Conservation (phyloP, 2,888 invertebrate genomes). For the Antitype chi region DNA sequence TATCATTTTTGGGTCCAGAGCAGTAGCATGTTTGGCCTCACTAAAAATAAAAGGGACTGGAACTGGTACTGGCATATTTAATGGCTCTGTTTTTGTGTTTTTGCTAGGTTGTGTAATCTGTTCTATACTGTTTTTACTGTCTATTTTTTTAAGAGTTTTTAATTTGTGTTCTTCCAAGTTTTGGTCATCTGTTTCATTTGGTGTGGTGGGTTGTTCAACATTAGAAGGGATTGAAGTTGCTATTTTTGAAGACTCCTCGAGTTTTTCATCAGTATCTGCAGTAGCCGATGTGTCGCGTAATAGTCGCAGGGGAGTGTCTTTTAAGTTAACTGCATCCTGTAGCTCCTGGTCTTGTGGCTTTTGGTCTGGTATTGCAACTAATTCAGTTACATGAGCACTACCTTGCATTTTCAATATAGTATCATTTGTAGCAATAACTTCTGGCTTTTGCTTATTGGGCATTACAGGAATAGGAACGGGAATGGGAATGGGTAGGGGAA, state of each 20-base stretch:
- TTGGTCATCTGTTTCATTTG: not conserved
- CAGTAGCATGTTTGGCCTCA: not conserved
- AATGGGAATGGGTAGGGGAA: conserved; percentile 31
- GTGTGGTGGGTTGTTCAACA: not conserved
- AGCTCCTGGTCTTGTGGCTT: not conserved
- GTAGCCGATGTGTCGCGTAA: not conserved
- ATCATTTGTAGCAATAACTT: not conserved
- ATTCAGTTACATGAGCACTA: not conserved
- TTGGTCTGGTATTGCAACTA: conserved; percentile 2
- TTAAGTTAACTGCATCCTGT: conserved; percentile 4
- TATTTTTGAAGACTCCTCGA: not conserved
- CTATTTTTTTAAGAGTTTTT: conserved; percentile 10
- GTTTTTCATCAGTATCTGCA: not conserved
- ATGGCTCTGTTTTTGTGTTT: not conserved
- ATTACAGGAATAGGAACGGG: conserved; percentile 16
- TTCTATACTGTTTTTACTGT: conserved; percentile 3
- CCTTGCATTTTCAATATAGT: not conserved
- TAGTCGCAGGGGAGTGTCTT: not conserved
- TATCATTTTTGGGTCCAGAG: not conserved
- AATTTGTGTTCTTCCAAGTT: not conserved
- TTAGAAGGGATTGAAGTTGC: not conserved
- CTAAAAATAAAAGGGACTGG: conserved; percentile 2
- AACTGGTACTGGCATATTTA: conserved; percentile 12
- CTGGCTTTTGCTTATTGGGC: not conserved
- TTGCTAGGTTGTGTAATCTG: not conserved